These are phyloP conservation scores for Epirrhoe tristata DNA, from an alignment of 2,888 invertebrate genomes.

Conservation along the genomic window DNA sequence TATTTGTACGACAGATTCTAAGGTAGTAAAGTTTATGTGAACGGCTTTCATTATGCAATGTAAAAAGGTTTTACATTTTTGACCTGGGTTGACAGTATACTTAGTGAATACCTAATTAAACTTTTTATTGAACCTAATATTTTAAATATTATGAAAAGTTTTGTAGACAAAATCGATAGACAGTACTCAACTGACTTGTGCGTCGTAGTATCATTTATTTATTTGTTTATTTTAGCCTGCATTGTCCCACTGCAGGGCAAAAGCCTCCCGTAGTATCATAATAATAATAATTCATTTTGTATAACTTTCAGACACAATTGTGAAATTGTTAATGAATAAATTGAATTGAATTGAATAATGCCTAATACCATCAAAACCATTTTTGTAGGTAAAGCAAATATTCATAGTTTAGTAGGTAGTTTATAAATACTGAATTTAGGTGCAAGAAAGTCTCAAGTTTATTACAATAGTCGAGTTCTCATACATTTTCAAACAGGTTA, in stretches of 20 bases:
- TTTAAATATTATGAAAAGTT: background rate
- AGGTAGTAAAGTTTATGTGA: constrained; percentile 30
- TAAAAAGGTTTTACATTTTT: constrained; percentile 22
- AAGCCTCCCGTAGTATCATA: too few relatives aligned
- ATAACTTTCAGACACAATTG: too few relatives aligned
- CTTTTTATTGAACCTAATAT: background rate
- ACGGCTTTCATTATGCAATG: constrained; percentile 23
- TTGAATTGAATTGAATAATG: too few relatives aligned
- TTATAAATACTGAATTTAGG: background rate
- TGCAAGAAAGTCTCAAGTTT: background rate
- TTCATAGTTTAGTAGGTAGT: too few relatives aligned
- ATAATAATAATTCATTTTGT: too few relatives aligned
- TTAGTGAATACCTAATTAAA: background rate
- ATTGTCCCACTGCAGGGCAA: too few relatives aligned
- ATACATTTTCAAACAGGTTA: constrained; percentile 5
- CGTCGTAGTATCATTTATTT: too few relatives aligned
- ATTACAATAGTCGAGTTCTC: background rate
- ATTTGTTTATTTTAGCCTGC: too few relatives aligned
- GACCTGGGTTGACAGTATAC: background rate
- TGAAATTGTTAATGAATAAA: too few relatives aligned
- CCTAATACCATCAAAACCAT: too few relatives aligned
- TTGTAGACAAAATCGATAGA: background rate
- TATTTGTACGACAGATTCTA: constrained; percentile 35
- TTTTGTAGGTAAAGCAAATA: too few relatives aligned
- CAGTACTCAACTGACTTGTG: too few relatives aligned